Base-by-base conservation (phyloP, 1,140 invertebrate genomes). In the Papilio machaon region DNA sequence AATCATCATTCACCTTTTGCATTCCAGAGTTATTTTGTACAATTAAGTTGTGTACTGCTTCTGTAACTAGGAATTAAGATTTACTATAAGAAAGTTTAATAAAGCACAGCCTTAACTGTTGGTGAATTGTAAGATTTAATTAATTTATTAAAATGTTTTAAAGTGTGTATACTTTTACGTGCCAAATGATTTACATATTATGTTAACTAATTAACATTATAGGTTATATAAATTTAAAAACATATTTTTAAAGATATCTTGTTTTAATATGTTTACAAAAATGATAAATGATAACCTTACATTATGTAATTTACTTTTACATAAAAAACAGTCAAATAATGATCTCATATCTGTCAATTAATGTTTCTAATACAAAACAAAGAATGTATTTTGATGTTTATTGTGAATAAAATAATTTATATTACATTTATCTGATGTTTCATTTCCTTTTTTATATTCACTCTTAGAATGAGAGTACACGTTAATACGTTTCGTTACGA, bases 301-400 rank as follows among this genome's bases (percentile, higher is more conserved):
- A 52, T 17, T 6, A 17, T 19, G 8, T 58, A 58, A 5, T 19
- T 17, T 19, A 2, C 17, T 8, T 58, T 19, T 10, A 58, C 17
- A n/a, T 58, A 58, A 8, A 58, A 13, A 19, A 52, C 13, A 54
- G 3, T 23, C 23, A 58, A 15, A 43, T 77, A 52, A 60, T 4
- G 1, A 77, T 79, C 35, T 79, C 52, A 43, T 79, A 49, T 79
- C 35, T 60, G 76, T 79, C 76, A 79, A 79, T 79, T 79, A 79
- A 43, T 11, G n/a, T 30, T 13, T 78, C 23, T 38, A 64, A 43
- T 43, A 78, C 13, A 17, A 77, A 30, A 79, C 1, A 13, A 79
- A 46, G 19, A 49, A 74, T 47, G 43, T 47, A 79, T 64, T 79
- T 67, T 79, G 58, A 23, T 79, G 76, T 79, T 79, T 43, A 19